Evolutionary conservation across 2,113 vertebrate species (phyloP).

Genomic region (Ceratotherium simum): DNA sequence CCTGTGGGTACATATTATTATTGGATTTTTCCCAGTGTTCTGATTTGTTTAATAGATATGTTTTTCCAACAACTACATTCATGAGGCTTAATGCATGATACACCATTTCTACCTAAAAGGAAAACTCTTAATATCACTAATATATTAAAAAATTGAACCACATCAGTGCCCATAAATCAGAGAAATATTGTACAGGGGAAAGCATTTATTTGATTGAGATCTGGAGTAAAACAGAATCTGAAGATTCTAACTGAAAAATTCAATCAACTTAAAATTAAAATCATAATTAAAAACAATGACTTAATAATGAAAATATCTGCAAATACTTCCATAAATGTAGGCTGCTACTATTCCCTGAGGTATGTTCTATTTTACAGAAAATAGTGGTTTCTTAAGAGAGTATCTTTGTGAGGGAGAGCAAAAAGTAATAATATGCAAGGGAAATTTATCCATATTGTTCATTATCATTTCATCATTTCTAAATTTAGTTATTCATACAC

Average conservation of each 20-base stretch:
- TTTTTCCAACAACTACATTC: not conserved
- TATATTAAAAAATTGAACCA: not conserved
- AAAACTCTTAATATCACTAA: not conserved
- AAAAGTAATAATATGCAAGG: not conserved
- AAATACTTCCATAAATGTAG: not conserved
- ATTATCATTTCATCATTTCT: not conserved
- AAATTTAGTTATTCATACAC: not conserved
- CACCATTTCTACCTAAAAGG: not conserved
- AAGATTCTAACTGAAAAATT: constrained; percentile 14
- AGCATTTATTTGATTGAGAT: not conserved
- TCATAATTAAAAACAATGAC: not conserved
- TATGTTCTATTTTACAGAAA: not conserved
- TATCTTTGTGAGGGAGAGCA: not conserved
- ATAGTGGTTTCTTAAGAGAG: not conserved
- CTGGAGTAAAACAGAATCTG: not conserved
- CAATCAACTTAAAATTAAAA: constrained; percentile 55
- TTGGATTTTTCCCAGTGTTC: not conserved
- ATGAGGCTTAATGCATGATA: not conserved
- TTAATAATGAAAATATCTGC: constrained; percentile 4
- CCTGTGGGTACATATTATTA: not conserved
- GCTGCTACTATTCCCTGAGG: not conserved
- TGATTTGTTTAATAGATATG: not conserved
- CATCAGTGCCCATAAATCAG: not conserved
- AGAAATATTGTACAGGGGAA: not conserved
- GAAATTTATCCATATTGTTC: not conserved